These are phyloP conservation scores for Schizotus pectinicornis DNA, from an alignment of 2,888 invertebrate genomes.

Conservation along the genomic window DNA sequence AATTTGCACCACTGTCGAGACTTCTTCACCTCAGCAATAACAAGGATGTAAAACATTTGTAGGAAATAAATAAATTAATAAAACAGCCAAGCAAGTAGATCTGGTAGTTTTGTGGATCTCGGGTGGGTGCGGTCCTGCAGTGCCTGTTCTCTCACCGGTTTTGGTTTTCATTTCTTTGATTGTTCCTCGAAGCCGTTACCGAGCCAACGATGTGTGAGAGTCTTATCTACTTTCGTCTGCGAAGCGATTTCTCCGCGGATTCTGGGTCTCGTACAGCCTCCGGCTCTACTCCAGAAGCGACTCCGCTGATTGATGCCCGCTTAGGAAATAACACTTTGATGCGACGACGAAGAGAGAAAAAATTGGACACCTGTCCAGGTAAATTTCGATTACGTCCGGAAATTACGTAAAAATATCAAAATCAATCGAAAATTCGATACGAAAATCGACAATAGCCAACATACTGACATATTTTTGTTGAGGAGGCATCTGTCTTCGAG, in stretches of 20 bases:
- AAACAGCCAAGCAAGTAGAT: too few species aligned
- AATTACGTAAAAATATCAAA: not conserved
- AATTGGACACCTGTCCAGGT: not conserved
- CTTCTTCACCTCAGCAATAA: too few species aligned
- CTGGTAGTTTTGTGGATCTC: not conserved
- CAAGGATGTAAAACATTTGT: too few species aligned
- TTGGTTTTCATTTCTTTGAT: slow-evolving; percentile 21
- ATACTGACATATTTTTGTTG: too few species aligned
- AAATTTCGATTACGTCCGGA: not conserved
- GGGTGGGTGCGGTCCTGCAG: too few species aligned
- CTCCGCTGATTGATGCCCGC: not conserved
- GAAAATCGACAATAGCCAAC: too few species aligned
- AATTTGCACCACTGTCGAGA: too few species aligned
- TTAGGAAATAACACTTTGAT: not conserved
- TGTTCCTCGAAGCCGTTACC: slow-evolving; percentile 7
- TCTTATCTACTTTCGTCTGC: slow-evolving; percentile 34
- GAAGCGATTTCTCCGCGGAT: slow-evolving; percentile 30
- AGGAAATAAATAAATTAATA: too few species aligned
- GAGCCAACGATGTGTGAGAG: slow-evolving; percentile 21
- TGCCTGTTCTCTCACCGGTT: not conserved
- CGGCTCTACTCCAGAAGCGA: slow-evolving; percentile 10
- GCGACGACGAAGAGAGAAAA: too few species aligned
- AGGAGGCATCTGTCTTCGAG: too few species aligned
- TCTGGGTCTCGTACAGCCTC: slow-evolving; percentile 31
- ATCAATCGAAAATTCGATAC: too few species aligned